These are phyloP conservation scores for Nephrocerus scutellatus DNA, from an alignment of 2,888 invertebrate genomes.

Conservation along the genomic window DNA sequence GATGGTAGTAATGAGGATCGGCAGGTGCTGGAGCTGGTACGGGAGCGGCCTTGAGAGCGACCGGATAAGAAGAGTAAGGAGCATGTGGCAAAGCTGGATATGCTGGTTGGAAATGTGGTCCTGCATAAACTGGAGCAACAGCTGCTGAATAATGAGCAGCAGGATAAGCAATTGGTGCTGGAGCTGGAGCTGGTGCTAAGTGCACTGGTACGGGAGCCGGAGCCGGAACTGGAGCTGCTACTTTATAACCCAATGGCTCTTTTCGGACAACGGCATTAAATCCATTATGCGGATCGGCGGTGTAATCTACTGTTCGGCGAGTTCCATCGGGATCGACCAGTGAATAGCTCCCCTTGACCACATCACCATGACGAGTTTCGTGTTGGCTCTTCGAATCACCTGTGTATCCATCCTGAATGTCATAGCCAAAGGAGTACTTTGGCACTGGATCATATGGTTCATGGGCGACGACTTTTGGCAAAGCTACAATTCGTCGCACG, in stretches of 20 bases:
- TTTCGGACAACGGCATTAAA: constrained; percentile 46
- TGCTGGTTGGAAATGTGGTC: constrained; percentile 34
- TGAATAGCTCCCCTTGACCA: constrained; percentile 54
- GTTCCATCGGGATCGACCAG: constrained; percentile 55
- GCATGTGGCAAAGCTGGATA: constrained; percentile 37
- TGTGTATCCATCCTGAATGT: constrained; percentile 50
- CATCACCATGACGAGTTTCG: constrained; percentile 59
- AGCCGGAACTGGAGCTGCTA: constrained; percentile 28
- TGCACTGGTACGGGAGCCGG: constrained; percentile 22
- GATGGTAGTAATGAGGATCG: constrained; percentile 32
- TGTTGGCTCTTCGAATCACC: constrained; percentile 53
- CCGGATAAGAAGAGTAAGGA: constrained; percentile 33
- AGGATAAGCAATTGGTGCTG: constrained; percentile 13
- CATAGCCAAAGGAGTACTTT: constrained; percentile 51
- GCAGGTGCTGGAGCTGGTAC: constrained; percentile 25
- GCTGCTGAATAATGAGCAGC: constrained; percentile 11
- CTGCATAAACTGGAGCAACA: constrained; percentile 25
- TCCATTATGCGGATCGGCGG: constrained; percentile 50
- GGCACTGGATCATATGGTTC: constrained; percentile 45
- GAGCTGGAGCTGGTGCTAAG: constrained; percentile 17
- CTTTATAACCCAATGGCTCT: constrained; percentile 41
- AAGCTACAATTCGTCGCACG: neutral
- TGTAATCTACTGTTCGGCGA: constrained; percentile 58
- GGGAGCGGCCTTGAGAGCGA: constrained; percentile 19
- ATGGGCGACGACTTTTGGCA: constrained; percentile 34